Evolutionary conservation across 2,797 vertebrate genomes (phyloP), one percentile per base, ranked within the genome.

Genomic region (Gymnothorax reevesii): DNA sequence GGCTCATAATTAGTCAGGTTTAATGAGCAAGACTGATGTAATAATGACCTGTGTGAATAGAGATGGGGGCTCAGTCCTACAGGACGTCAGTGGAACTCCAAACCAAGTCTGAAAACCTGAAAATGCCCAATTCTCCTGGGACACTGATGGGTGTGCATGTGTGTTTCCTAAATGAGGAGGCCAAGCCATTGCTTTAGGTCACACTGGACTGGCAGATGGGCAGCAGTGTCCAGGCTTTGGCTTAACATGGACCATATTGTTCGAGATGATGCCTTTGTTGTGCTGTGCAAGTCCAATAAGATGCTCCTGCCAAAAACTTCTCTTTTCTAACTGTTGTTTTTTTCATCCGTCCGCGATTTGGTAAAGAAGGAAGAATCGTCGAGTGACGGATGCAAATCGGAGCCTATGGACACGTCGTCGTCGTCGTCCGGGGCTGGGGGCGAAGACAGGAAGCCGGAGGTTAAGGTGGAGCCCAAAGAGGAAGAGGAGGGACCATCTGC

Each of bases 391-490:
- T 96, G 96, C 91, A 98, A 98, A 93, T 94, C 95, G 88, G 93
- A 96, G 85, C 92, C 96, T 73, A 96, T 97, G 96, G 98, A 99
- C 10, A 94, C 92, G 0, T 85, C 88, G 12, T 90, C 92, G 0
- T 85, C 88, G 12, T 90, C 73, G 62, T 66, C 75, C 25, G 57
- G 71, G 57, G 87, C 91, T 0, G 7, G 91, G 57, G 89, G 91
- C 1, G 98, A 98, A 85, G 97, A 98, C 87, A 97, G 97, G 92
- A 97, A 97, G 88, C 91, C 95, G 0, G 97, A 97, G 87, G 85
- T 98, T 27, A 99, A 99, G 92, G 91, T 94, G 85, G 98, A 99
- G 92, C 92, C 93, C 33, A 97, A 98, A 91, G 97, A 98, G 73
- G 98, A 98, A 3, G 97, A 99, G 88, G 97, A 97, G 60, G 91